Evolutionary conservation across 2,888 invertebrate species (phyloP), one percentile per base, ranked within the genome.

Genomic region (Venustoraphidia nigricollis): DNA sequence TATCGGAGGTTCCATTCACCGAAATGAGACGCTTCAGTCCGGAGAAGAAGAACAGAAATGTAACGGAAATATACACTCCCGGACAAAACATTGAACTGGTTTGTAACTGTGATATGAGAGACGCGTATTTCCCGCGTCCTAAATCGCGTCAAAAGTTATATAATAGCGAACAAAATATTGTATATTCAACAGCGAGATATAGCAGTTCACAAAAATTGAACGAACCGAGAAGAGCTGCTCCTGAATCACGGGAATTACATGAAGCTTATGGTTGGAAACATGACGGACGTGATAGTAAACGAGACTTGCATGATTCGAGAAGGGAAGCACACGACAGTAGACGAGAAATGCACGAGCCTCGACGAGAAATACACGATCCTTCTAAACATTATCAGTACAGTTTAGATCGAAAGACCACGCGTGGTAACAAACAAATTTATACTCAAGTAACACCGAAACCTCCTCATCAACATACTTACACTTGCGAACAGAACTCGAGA

Each of bases 401-500:
- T 35, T 36, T 46, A 13, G 46, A 46, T 46, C 40, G 46, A 9
- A 46, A 46, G 40, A 35, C 41, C 34, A 46, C 41, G 34, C 34
- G 14, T 10, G 10, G 36, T 14, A 44, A 44, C 36, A 35, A 44
- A 35, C 13, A 36, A 36, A 17, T 37, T 17, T 36, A 36, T 14
- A 10, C 44, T 9, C 13, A 36, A 8, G 14, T 14, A 44, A 34
- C 44, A 17, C 41, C 11, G 35, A 45, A 38, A 13, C 36, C 13
- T 8, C 45, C 9, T 45, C 45, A 45, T 45, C 36, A 13, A 52
- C 71, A 71, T 57, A 67, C 69, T 36, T 70, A 69, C 57, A 67
- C 64, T 49, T 71, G 71, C 58, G 72, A 72, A 54, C 71, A 71
- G 54, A 68, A 68, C 54, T 67, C 69, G 53, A 67, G 68, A 58